phyloP scores from a whole-genome alignment of 2,797 vertebrate genomes.

The Gambusia yucatana region DNA sequence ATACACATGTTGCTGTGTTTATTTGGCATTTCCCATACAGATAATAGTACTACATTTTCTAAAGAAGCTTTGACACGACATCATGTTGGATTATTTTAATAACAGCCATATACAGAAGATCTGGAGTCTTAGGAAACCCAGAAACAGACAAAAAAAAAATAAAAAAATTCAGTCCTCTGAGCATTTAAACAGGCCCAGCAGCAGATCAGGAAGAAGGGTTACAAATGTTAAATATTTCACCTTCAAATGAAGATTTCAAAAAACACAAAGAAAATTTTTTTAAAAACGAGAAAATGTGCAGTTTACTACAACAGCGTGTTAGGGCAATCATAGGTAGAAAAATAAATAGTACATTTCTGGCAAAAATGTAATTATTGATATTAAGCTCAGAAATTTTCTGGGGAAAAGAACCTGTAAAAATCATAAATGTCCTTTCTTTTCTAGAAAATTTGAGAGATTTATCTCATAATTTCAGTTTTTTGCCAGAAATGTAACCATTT shows the following conservation, averaged over 20 bases:
- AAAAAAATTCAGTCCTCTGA: slow-evolving; percentile 40
- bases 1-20: slow-evolving; percentile 68
- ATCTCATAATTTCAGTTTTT: too few species aligned
- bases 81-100: slow-evolving; percentile 74
- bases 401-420: too few species aligned
- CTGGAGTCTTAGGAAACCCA: slow-evolving; percentile 57
- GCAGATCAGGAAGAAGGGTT: slow-evolving; percentile 49
- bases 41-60: slow-evolving; percentile 66
- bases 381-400: too few species aligned
- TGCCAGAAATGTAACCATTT: too few species aligned
- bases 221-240: slow-evolving; percentile 21
- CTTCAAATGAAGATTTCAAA: slow-evolving; percentile 17
- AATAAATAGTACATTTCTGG: too few species aligned
- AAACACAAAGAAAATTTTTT: not conserved
- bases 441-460: too few species aligned
- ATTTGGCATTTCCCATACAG: slow-evolving; percentile 75
- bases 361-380: too few species aligned
- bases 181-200: slow-evolving; percentile 43
- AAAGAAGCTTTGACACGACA: slow-evolving; percentile 41
- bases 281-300: slow-evolving; percentile 13
- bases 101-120: slow-evolving; percentile 69
- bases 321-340: too few species aligned
- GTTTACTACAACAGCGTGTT: not conserved
- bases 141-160: slow-evolving; percentile 73
- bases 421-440: too few species aligned